These are phyloP conservation scores for Sesamia nonagrioides DNA, from an alignment of 1,140 invertebrate species.

Conservation along the genomic window DNA sequence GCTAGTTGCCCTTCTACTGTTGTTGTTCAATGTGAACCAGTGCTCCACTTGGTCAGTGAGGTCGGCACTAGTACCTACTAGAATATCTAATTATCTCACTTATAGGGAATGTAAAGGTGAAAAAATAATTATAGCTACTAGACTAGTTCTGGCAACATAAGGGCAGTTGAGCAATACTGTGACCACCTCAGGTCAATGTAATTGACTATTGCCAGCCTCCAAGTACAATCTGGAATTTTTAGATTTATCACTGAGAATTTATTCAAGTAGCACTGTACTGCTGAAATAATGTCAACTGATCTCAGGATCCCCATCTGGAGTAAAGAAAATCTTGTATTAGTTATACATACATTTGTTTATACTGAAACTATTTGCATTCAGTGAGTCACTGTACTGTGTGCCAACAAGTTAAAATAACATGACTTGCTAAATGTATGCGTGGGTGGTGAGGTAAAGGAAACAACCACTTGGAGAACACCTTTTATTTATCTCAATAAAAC, in stretches of 20 bases:
- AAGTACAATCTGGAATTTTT: neutral
- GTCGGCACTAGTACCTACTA: neutral
- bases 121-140: neutral
- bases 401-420: conserved; percentile 74
- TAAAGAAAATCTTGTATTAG: neutral
- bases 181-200: too few relatives aligned
- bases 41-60: neutral
- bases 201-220: too few relatives aligned
- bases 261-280: too few relatives aligned
- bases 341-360: neutral
- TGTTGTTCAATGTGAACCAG: conserved; percentile 1
- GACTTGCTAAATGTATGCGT: conserved; percentile 70
- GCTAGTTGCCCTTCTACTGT: neutral
- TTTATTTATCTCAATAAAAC: conserved; percentile 85
- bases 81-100: neutral
- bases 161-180: neutral
- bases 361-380: neutral
- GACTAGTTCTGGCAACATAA: too few relatives aligned
- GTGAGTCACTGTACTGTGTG: conserved; percentile 56
- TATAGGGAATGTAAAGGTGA: neutral
- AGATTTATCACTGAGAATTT: neutral
- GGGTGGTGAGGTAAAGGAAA: conserved; percentile 65
- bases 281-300: neutral
- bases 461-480: conserved; percentile 76
- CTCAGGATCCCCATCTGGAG: neutral